Percentiles rank a stretch among this genome's conserved stretches.
Conservation (phyloP, 2,888 invertebrate species). For the Pyrgus malvae region DNA sequence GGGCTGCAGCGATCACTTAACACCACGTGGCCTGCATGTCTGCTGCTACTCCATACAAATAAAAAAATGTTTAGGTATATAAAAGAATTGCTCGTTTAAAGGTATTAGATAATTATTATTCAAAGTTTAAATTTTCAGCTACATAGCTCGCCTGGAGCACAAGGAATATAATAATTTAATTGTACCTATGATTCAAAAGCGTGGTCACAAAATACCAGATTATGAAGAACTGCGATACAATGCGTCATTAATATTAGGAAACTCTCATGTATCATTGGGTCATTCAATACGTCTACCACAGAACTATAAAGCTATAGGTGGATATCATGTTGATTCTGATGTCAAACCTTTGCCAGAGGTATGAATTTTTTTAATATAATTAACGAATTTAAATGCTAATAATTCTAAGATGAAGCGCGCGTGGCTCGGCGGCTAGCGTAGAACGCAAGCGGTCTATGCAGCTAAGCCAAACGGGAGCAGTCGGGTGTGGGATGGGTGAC, state of each 20-base stretch:
- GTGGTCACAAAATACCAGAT: conserved; percentile 40
- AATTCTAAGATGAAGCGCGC: too few species aligned
- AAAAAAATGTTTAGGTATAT: too few species aligned
- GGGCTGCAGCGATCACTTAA: too few species aligned
- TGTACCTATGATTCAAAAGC: conserved; percentile 37
- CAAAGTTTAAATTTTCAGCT: conserved; percentile 34
- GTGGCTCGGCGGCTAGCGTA: too few species aligned
- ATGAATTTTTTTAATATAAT: not conserved
- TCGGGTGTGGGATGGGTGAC: too few species aligned
- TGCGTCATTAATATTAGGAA: conserved; percentile 47
- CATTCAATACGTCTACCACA: conserved; percentile 43
- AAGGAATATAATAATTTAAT: conserved; percentile 39
- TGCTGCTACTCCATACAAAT: too few species aligned
- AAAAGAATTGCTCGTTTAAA: too few species aligned
- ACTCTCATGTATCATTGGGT: conserved; percentile 47
- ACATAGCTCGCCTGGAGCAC: conserved; percentile 20
- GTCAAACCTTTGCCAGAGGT: conserved; percentile 43
- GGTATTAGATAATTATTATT: too few species aligned
- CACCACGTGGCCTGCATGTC: too few species aligned
- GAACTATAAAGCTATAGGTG: conserved; percentile 46
- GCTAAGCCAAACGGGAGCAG: too few species aligned
- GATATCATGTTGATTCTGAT: conserved; percentile 44
- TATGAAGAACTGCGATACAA: conserved; percentile 37
- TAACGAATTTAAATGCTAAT: too few species aligned
- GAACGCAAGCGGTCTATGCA: too few species aligned